phyloP scores from a whole-genome alignment of 2,888 invertebrate species.

The Ephialtes manifestator region DNA sequence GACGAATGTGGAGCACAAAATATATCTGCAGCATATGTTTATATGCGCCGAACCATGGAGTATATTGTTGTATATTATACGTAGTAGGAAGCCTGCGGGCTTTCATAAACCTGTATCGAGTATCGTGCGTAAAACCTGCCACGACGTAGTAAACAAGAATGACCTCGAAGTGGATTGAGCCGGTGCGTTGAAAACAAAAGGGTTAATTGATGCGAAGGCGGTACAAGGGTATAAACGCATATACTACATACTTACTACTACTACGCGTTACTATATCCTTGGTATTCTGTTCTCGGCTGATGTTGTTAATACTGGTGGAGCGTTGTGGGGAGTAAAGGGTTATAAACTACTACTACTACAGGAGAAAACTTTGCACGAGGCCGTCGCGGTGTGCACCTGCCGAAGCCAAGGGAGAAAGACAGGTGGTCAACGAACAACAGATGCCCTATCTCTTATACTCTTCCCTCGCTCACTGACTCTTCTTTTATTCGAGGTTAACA shows the following conservation, averaged over 20 bases:
- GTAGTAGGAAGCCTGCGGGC: constrained; percentile 21
- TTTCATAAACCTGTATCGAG: constrained; percentile 66
- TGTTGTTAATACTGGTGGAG: constrained; percentile 45
- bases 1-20: neutral
- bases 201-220: constrained; percentile 79
- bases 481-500: constrained; percentile 16
- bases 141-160: constrained; percentile 80
- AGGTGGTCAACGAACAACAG: constrained; percentile 81
- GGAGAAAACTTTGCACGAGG: constrained; percentile 61
- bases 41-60: neutral
- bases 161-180: constrained; percentile 71
- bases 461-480: constrained; percentile 30
- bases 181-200: constrained; percentile 76
- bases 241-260: neutral
- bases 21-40: neutral
- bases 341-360: neutral
- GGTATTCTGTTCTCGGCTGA: constrained; percentile 29
- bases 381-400: constrained; percentile 81
- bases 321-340: constrained; percentile 18
- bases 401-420: constrained; percentile 72
- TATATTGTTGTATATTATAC: no score
- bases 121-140: constrained; percentile 71
- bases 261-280: constrained; percentile 39
- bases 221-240: neutral
- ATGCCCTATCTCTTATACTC: constrained; percentile 71